Conservation (phyloP, 2,113 vertebrate species). For the Psophia crepitans region DNA sequence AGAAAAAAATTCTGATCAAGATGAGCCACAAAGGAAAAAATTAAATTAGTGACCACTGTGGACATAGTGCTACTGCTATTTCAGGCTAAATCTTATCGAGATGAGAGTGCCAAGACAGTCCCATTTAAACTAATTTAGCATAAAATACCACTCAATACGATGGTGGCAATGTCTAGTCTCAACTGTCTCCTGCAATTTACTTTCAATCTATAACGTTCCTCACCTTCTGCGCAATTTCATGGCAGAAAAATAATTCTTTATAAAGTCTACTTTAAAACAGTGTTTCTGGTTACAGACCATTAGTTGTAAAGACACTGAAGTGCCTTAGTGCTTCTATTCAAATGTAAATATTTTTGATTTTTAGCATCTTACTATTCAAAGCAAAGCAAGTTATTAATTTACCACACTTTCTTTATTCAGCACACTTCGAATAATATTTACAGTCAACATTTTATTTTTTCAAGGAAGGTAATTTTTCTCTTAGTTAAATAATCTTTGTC, state of each 20-base stretch:
- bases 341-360: slow-evolving; percentile 19
- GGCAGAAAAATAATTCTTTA: background rate
- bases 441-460: slow-evolving; percentile 2
- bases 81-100: background rate
- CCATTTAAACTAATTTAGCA: slow-evolving; percentile 10
- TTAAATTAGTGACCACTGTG: background rate
- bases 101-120: background rate
- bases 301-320: background rate
- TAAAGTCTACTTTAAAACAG: slow-evolving; percentile 10
- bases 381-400: slow-evolving; percentile 24
- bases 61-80: background rate
- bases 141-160: slow-evolving; percentile 1
- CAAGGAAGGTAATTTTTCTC: background rate
- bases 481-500: background rate
- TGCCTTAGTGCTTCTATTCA: background rate
- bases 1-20: background rate
- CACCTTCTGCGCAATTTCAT: slow-evolving; percentile 25
- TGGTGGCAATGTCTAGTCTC: background rate
- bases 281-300: slow-evolving; percentile 12
- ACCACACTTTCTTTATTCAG: background rate
- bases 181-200: slow-evolving; percentile 24
- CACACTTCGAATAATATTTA: slow-evolving; percentile 43
- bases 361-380: slow-evolving; percentile 42
- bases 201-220: background rate
- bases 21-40: background rate